Base-by-base conservation (phyloP, 2,888 invertebrate species). In the Mystacides longicornis region DNA sequence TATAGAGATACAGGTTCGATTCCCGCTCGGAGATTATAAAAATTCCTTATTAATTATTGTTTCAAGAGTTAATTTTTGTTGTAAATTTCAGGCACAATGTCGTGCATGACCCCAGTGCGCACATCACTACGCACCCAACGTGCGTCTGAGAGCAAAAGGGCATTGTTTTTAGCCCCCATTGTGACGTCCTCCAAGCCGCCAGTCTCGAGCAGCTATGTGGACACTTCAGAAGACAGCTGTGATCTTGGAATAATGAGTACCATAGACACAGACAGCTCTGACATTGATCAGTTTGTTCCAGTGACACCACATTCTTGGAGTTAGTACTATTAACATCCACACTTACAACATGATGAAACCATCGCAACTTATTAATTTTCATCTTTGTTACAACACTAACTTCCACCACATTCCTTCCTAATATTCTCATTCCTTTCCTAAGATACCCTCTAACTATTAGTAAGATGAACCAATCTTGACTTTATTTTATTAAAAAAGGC, bases 91-190 rank as follows among this genome's bases (percentile, higher is more conserved):
- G 37, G 37, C 37, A 37, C 14, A 37, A 76, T 75, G 75, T 68
- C 75, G 62, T 67, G 71, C 62, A 67, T 65, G 58, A 75, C 77
- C 21, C 77, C 77, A 18, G 62, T 70, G 56, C 69, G 70, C 56
- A 69, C 71, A 9, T 70, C 72, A 54, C 69, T 63, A 47, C 75
- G 77, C 60, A 82, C 84, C 1, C 80, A 83, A 2, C 78, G 78
- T 64, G 73, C 83, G 67, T 75, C 80, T 1, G 82, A 82, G 62
- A 74, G 84, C 23, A 82, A 85, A 64, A 80, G 84, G 61, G 79
- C 81, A 61, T 71, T 85, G 60, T 85, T 86, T 64, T 78, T 46
- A 49, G 47, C 51, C 37, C 42, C 23, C 22, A n/a, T 23, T 33
- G 43, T 23, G 11, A 7, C 49, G 19, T 5, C 16, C n/a, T 9